Percentiles rank a stretch among this genome's conserved stretches.
These are phyloP conservation scores for Myripristis jacobus DNA, from an alignment of 2,797 vertebrate species.

Conservation along the genomic window DNA sequence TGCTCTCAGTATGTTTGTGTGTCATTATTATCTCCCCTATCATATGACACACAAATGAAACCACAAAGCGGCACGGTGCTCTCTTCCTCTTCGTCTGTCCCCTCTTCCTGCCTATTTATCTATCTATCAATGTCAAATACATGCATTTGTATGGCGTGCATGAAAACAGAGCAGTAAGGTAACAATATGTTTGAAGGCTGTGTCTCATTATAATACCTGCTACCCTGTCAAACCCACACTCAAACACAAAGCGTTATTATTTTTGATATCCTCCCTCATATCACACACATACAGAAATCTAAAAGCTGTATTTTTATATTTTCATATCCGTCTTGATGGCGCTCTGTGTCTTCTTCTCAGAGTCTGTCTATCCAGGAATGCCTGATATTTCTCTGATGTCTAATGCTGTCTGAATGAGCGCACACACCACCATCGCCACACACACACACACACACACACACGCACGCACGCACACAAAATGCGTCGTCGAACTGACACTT, in stretches of 20 bases:
- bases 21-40: slow-evolving; percentile 8
- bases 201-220: slow-evolving; percentile 68
- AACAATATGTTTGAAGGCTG: slow-evolving; percentile 58
- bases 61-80: slow-evolving; percentile 34
- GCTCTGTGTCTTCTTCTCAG: slow-evolving; percentile 35
- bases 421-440: slow-evolving; percentile 49
- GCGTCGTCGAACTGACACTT: slow-evolving; percentile 74
- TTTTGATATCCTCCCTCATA: slow-evolving; percentile 31
- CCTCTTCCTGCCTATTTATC: slow-evolving; percentile 56
- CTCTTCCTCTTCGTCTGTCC: slow-evolving; percentile 40
- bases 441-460: slow-evolving; percentile 31
- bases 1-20: slow-evolving; percentile 27
- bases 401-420: slow-evolving; percentile 66
- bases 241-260: slow-evolving; percentile 37
- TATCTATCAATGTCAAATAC: slow-evolving; percentile 70
- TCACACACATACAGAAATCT: slow-evolving; percentile 32
- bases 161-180: slow-evolving; percentile 58
- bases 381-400: slow-evolving; percentile 71
- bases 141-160: slow-evolving; percentile 49
- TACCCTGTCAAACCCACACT: slow-evolving; percentile 52
- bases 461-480: slow-evolving; percentile 34
- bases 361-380: slow-evolving; percentile 67
- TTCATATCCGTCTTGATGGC: slow-evolving; percentile 41
- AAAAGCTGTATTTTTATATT: slow-evolving; percentile 54
- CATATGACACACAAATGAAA: slow-evolving; percentile 24